Evolutionary conservation across 2,888 invertebrate genomes (phyloP).

Genomic region (Dendrolimus houi): DNA sequence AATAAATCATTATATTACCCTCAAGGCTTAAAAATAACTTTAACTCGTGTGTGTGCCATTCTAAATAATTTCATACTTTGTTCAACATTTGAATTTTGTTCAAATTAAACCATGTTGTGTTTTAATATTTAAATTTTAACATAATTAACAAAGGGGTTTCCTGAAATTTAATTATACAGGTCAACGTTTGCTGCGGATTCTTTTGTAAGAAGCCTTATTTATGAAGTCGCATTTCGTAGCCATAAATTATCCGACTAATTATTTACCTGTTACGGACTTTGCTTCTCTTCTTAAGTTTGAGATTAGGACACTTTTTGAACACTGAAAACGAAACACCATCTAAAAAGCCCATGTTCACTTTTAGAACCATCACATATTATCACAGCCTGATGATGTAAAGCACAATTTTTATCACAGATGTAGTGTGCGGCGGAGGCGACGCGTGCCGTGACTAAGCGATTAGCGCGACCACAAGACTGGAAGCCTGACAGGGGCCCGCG

Average conservation of each 20-base stretch:
- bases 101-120: background rate
- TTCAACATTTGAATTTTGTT: background rate
- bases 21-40: too few species aligned
- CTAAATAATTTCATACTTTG: background rate
- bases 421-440: conserved; percentile 37
- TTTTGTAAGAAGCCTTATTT: background rate
- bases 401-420: conserved; percentile 35
- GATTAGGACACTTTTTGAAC: conserved; percentile 61
- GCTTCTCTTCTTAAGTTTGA: conserved; percentile 42
- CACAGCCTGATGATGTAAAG: conserved; percentile 25
- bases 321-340: conserved; percentile 52
- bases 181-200: background rate
- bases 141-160: background rate
- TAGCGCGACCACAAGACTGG: conserved; percentile 28
- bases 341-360: conserved; percentile 48
- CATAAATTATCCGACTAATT: conserved; percentile 5
- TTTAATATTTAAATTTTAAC: background rate
- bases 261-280: conserved; percentile 38
- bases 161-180: background rate
- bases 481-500: conserved; percentile 20
- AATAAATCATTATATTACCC: too few species aligned
- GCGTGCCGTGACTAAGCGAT: conserved; percentile 52
- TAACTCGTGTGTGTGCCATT: background rate
- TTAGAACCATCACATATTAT: conserved; percentile 19
- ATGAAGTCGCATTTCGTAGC: conserved; percentile 1